Evolutionary conservation across 2,113 vertebrate genomes (phyloP), one percentile per base, ranked within the genome.

Genomic region (Anoura caudifer): DNA sequence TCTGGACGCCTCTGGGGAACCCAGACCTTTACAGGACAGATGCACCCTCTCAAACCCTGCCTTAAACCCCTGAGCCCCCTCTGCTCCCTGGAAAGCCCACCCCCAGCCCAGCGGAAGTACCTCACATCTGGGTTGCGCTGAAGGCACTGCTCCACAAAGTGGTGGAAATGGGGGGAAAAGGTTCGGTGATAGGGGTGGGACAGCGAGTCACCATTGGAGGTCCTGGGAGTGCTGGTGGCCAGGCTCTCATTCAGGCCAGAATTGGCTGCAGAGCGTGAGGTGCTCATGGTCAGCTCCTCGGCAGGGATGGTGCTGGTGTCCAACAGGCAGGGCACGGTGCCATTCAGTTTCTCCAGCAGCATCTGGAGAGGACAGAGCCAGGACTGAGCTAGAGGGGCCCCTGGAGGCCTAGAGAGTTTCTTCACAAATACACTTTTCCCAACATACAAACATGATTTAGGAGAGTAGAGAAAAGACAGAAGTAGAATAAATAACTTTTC

Each of bases 271-370:
- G 99, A 99, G 72, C 99, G 99, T 0, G 99, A 99, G 0, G 99
- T 99, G 45, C 99, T 99, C 98, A 99, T 98, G 0, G 99, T 99
- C 91, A 99, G 98, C 97, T 99, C 99, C 52, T 99, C 99, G 0
- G 99, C 99, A 0, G 99, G 99, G 81, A 99, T 99, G 0, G 99
- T 99, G 97, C 99, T 99, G 91, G 99, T 99, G 98, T 99, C 99
- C 50, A 99, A 95, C 90, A 99, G 97, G 97, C 99, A 99, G 11
- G 99, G 99, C 63, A 99, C 99, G 0, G 99, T 99, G 41, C 99
- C 99, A 0, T 99, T 99, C 85, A 99, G 98, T 96, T 99, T 99
- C 95, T 99, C 99, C 97, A 99, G 97, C 65, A 99, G 98, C 99
- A 99, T 99, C 99, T 99, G 97, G 16, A 65, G 63, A 54, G 72